Base-by-base conservation (phyloP, 1,140 invertebrate genomes). In the Drosophila ogumai region DNA sequence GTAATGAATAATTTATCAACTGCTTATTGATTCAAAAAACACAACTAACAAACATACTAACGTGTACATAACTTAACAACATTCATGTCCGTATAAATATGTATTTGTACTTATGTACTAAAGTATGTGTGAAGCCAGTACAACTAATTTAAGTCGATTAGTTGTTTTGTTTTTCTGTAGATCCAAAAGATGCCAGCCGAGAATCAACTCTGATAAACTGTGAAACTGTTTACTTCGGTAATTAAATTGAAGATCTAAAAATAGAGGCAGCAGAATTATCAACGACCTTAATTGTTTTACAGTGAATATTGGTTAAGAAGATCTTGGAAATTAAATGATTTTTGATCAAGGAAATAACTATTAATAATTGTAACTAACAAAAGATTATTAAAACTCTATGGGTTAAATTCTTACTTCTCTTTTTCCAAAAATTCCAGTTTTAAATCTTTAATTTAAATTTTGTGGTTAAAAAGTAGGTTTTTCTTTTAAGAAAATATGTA, bases 1-100 rank as follows among this genome's bases (percentile, higher is more conserved):
- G 46, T 40, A 69, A 77, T 76, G 74, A 76, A 76, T 77, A 57
- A 77, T 76, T 76, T 77, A 76, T 75, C 47, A 64, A 54, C 57
- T 75, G 58, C 17, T 75, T 75, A 65, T 75, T 75, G 72, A 75
- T 75, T 75, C 60, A 73, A 74, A 74, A 55, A 66, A 69, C 49
- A 69, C 46, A 54, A 73, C 56, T 54, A 52, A 73, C 56, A 49
- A 40, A 75, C 46, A 67, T 28, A 43, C 31, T 40, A 47, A 46
- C 15, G 47, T 34, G 31, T 36, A 47, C 3, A 31, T 8, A 66
- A 36, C 15, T 36, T 28, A 46, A 38, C 17, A 44, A 50, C 44
- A 57, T n/a, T 17, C 34, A n/a, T 57, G 19, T 28, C 15, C 12
- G 25, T 15, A 17, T 32, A 57, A 13, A 34, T 56, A 6, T 12